Percentiles rank a stretch among this genome's conserved stretches.
These are phyloP conservation scores for Orchestia grillus DNA, from an alignment of 1,140 invertebrate genomes.

Conservation along the genomic window DNA sequence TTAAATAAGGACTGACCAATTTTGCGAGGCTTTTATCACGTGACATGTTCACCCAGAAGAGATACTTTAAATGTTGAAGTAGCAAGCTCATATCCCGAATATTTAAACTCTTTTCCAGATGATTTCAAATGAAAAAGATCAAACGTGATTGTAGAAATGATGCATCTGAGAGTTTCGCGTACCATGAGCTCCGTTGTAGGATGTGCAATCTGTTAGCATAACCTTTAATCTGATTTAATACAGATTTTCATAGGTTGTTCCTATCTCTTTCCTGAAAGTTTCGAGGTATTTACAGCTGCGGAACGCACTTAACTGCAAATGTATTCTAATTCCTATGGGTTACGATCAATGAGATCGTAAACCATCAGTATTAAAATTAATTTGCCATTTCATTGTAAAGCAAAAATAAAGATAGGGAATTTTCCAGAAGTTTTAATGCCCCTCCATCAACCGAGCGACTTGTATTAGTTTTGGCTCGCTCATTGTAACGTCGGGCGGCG, in stretches of 20 bases:
- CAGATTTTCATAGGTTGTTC: not conserved
- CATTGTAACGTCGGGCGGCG: too few species aligned
- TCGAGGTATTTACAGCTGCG: not conserved
- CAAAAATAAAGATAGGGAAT: not conserved
- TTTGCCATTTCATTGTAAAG: not conserved
- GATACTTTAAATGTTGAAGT: not conserved
- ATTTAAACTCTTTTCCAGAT: not conserved
- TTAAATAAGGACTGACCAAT: not conserved
- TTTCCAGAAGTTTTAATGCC: too few species aligned
- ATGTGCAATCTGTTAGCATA: not conserved
- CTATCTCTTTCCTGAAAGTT: not conserved
- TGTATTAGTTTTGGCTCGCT: too few species aligned
- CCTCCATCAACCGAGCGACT: too few species aligned
- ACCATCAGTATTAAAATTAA: too few species aligned
- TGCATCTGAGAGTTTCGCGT: not conserved
- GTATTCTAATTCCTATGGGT: too few species aligned
- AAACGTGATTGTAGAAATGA: not conserved
- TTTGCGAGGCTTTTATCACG: not conserved
- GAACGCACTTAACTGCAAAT: too few species aligned
- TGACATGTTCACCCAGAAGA: not conserved
- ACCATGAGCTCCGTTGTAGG: not conserved
- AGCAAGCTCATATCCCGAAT: not conserved
- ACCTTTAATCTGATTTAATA: not conserved
- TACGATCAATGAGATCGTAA: too few species aligned
- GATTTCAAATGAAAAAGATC: not conserved